A percentile compares a stretch with the other conserved stretches of the same genome.
These are phyloP conservation scores for Pandemis cinnamomeana DNA, from an alignment of 2,888 invertebrate species.

Conservation along the genomic window DNA sequence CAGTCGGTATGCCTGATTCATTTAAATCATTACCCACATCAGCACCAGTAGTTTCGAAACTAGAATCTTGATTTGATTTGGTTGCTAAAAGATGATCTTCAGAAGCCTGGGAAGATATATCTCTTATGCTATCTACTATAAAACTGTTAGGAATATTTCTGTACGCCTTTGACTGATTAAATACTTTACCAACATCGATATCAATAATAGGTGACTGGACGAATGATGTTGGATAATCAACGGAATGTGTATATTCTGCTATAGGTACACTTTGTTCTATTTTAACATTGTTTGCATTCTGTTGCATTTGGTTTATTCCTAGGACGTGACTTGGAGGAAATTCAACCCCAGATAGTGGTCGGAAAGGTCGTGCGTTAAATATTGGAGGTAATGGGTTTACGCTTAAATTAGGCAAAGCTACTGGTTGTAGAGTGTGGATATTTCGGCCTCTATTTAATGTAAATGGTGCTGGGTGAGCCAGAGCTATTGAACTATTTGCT, in stretches of 20 bases:
- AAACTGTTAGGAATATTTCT: slow-evolving; percentile 74
- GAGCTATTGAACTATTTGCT: slow-evolving; percentile 67
- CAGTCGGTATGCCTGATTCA: slow-evolving; percentile 61
- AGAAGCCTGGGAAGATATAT: slow-evolving; percentile 83
- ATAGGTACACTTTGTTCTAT: slow-evolving; percentile 87
- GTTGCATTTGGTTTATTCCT: slow-evolving; percentile 66
- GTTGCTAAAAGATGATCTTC: slow-evolving; percentile 76
- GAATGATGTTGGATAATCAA: slow-evolving; percentile 89
- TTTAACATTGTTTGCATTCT: slow-evolving; percentile 73
- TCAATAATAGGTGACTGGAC: slow-evolving; percentile 89
- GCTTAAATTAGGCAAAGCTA: slow-evolving; percentile 87
- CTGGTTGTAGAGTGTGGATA: slow-evolving; percentile 82
- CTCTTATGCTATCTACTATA: slow-evolving; percentile 71
- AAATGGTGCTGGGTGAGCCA: slow-evolving; percentile 78
- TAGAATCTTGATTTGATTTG: slow-evolving; percentile 70
- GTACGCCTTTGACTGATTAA: slow-evolving; percentile 71
- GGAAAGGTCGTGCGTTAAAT: slow-evolving; percentile 85
- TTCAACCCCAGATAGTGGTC: slow-evolving; percentile 58
- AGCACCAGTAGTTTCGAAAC: slow-evolving; percentile 75
- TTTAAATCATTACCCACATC: slow-evolving; percentile 71
- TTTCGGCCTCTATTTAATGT: slow-evolving; percentile 75
- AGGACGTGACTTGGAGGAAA: slow-evolving; percentile 60
- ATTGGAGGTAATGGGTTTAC: slow-evolving; percentile 86
- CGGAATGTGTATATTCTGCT: slow-evolving; percentile 87
- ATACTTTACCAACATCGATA: slow-evolving; percentile 68